Base-by-base conservation (phyloP, 2,797 vertebrate species). In the Micromesistius poutassou region DNA sequence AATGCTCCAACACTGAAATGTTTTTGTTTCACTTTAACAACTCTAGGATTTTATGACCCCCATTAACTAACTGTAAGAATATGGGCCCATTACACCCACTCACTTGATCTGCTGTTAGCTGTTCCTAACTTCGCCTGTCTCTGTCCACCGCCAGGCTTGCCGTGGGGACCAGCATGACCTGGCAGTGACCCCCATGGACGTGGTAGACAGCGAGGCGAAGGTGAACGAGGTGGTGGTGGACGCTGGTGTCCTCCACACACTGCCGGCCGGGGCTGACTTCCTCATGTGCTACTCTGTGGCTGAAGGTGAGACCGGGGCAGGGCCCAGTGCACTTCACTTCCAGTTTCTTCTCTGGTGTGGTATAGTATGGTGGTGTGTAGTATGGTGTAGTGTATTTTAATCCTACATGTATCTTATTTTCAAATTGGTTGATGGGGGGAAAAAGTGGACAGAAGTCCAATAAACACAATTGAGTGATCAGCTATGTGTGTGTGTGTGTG, bases 231-330 rank as follows among this genome's bases (percentile, higher is more conserved):
- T 94, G 2, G 86, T 95, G 88, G 94, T 96, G 70, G 97, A 98
- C 0, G 94, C 96, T 0, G 93, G 95, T 10, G 88, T 93, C 0
- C 73, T 97, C 14, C 88, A 94, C 28, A 96, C 96, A 0, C 90
- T 98, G 70, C 97, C 97, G 4, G 95, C 97, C 0, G 96, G 95
- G 1, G 96, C 96, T 0, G 96, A 98, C 83, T 97, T 98, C 78
- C 90, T 98, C 86, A 97, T 97, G 96, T 97, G 97, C 77, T 98
- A 97, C 89, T 98, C 97, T 0, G 97, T 98, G 68, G 96, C 97
- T 0, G 94, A 97, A 95, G 97, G 97, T 97, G 78, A 88, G 84
- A 14, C 2, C n/a, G n/a, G n/a, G 0, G 1, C 10, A 19, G 22
- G n/a, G n/a, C 55, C 55, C 22, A 2, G 55, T 1, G 55, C 55